phyloP scores from a whole-genome alignment of 2,797 vertebrate species.

The Bucorvus abyssinicus region DNA sequence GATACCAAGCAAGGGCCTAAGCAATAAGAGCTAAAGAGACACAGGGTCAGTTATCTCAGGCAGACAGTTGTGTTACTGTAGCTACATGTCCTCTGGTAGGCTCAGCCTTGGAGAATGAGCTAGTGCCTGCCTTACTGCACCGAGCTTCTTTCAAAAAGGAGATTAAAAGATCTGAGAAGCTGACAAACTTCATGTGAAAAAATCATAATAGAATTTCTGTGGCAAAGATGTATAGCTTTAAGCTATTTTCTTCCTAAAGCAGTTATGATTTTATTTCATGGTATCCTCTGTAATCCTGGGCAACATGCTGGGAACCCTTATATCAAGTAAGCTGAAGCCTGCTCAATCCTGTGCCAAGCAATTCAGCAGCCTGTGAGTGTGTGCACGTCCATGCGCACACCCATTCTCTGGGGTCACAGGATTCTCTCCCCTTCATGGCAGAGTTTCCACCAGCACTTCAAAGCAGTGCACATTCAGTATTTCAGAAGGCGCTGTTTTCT shows the following conservation, averaged over 20 bases:
- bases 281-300: background rate
- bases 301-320: background rate
- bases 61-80: background rate
- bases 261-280: background rate
- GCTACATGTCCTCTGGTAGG: background rate
- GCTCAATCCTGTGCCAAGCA: background rate
- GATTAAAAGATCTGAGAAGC: background rate
- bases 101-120: background rate
- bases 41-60: background rate
- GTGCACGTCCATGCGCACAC: rapidly evolving
- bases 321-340: background rate
- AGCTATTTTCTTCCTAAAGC: background rate
- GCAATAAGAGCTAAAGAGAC: background rate
- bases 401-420: background rate
- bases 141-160: background rate
- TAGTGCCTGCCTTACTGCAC: background rate
- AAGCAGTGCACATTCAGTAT: background rate
- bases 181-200: background rate
- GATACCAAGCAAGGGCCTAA: background rate
- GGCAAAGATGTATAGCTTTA: background rate
- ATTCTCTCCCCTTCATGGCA: background rate
- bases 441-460: background rate
- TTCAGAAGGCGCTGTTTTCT: background rate
- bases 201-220: background rate
- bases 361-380: background rate